Evolutionary conservation across 2,888 invertebrate genomes (phyloP), one percentile per base, ranked within the genome.

Genomic region (Miltochrista miniata): DNA sequence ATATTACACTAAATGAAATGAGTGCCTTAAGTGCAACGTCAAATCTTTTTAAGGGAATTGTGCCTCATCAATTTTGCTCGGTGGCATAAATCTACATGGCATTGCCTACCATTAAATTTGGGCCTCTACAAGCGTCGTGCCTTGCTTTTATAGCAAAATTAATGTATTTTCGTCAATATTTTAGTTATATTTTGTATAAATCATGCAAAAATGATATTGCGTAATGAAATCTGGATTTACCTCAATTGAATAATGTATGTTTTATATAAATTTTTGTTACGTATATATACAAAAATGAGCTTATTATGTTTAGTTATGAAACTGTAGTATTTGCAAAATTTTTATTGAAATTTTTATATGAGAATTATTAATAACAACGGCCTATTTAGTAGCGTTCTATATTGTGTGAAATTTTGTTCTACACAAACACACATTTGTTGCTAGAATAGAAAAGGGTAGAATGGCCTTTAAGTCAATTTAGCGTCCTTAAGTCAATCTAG

Each of bases 271-370:
- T 42, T 5, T 24, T 18, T 39, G 18, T 47, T 39, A 47, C 38
- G 30, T 39, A 40, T 45, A 36, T 52, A 48, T 35, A 52, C 37
- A 30, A 54, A 57, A 64, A 46, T 44, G 67, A 67, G 64, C 61
- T 68, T 68, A 59, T 60, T 56, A 64, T 50, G 48, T 70, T 66
- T 54, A 62, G 48, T 48, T 51, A n/a, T 37, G 49, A 54, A 52
- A 52, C 44, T 58, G 48, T 56, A 56, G 45, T 54, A 44, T 60
- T 56, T 37, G 37, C 45, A 34, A 56, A 61, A 54, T 51, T 38
- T 56, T 51, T 49, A 54, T 48, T 47, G 45, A 38, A 38, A 39
- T 36, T 53, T 54, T 59, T 58, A 51, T 55, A 47, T 45, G 30
- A 2, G 48, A n/a, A 50, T 56, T 51, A 40, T 53, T 46, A 13